phyloP scores from a whole-genome alignment of 2,888 invertebrate genomes.

The Cactoblastis cactorum region DNA sequence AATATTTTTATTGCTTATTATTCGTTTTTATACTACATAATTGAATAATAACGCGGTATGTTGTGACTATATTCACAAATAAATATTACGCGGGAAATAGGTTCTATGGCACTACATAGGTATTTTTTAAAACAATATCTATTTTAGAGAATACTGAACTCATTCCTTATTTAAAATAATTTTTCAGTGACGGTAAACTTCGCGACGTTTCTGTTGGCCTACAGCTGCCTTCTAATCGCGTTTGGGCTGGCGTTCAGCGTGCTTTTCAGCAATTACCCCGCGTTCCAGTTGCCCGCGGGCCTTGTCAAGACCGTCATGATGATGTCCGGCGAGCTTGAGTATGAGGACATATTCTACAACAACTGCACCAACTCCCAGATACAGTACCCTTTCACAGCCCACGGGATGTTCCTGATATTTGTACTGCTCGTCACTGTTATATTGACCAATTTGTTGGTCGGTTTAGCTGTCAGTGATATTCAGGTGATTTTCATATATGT shows the following conservation, averaged over 20 bases:
- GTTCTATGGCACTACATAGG: too few relatives aligned
- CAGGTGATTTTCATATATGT: too few relatives aligned
- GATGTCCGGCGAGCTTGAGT: conserved; percentile 93
- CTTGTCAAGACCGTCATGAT: conserved; percentile 90
- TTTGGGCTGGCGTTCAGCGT: conserved; percentile 91
- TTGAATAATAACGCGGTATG: too few relatives aligned
- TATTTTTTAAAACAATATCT: too few relatives aligned
- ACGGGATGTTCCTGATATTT: conserved; percentile 86
- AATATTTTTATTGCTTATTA: too few relatives aligned
- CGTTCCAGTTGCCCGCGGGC: conserved; percentile 83
- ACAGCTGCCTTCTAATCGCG: conserved; percentile 88
- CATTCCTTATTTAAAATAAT: background rate
- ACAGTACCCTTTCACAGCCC: conserved; percentile 85
- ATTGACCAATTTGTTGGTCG: conserved; percentile 89
- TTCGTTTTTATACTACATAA: too few relatives aligned
- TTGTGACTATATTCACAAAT: too few relatives aligned
- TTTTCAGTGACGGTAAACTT: conserved; percentile 88
- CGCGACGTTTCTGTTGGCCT: conserved; percentile 88
- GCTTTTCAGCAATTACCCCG: conserved; percentile 86
- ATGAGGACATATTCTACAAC: conserved; percentile 89
- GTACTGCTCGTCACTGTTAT: conserved; percentile 90
- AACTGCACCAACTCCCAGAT: conserved; percentile 69
- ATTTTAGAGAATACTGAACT: too few relatives aligned
- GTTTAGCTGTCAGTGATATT: conserved; percentile 91
- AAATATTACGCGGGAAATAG: too few relatives aligned